Conservation (phyloP, 1,140 invertebrate species). For the Dendrolimus kikuchii region DNA sequence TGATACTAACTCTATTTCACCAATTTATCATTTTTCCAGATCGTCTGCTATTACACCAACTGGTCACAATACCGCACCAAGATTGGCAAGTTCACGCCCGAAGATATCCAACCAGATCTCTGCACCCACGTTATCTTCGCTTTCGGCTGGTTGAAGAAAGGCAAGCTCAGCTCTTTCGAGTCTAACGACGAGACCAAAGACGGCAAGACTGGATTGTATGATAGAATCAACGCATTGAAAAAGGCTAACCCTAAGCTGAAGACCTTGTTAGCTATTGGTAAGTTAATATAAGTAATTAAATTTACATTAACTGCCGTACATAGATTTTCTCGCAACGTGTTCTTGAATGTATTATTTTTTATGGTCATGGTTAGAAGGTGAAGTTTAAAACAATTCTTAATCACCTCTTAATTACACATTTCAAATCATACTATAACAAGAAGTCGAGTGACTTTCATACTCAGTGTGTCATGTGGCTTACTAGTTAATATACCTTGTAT, state of each 20-base stretch:
- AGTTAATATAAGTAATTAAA: constrained; percentile 38
- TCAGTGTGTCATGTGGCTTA: too few species aligned
- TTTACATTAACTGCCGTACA: neutral
- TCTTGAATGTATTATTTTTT: neutral
- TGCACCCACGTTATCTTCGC: constrained; percentile 98
- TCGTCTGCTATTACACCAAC: constrained; percentile 97
- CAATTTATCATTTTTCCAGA: constrained; percentile 54
- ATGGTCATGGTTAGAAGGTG: too few species aligned
- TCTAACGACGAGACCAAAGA: constrained; percentile 94
- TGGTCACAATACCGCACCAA: constrained; percentile 97
- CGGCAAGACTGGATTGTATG: constrained; percentile 91
- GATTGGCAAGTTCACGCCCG: constrained; percentile 93
- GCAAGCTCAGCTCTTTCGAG: constrained; percentile 92
- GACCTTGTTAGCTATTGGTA: constrained; percentile 90
- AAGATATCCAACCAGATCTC: constrained; percentile 95
- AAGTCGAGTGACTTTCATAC: too few species aligned
- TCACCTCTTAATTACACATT: too few species aligned
- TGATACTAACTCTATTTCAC: neutral
- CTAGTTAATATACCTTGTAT: too few species aligned
- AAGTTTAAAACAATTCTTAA: too few species aligned
- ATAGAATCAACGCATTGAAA: constrained; percentile 86
- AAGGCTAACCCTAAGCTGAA: constrained; percentile 93
- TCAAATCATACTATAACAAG: too few species aligned
- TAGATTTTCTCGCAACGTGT: neutral
- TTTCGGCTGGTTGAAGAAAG: constrained; percentile 97